Conservation (phyloP, 2,113 vertebrate genomes). For the Suricata suricatta region DNA sequence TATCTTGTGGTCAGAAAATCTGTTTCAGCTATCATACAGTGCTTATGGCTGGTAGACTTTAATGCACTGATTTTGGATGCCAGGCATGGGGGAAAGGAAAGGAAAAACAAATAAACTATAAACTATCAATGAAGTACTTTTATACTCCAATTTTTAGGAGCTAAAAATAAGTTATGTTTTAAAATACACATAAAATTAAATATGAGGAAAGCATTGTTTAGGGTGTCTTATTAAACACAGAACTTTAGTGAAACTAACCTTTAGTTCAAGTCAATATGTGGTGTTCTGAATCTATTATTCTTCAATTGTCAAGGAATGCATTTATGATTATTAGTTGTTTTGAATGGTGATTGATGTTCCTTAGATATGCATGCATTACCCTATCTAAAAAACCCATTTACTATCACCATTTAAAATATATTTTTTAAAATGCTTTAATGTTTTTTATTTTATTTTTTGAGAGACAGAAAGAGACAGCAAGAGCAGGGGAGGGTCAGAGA, state of each 20-base stretch:
- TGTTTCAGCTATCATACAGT: not conserved
- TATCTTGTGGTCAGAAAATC: not conserved
- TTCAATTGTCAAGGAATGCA: not conserved
- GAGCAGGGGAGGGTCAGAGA: no score
- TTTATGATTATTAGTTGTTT: not conserved
- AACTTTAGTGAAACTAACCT: conserved; percentile 17
- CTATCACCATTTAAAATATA: not conserved
- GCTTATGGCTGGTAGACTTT: not conserved
- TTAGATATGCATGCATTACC: not conserved
- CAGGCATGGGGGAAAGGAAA: not conserved
- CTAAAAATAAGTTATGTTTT: not conserved
- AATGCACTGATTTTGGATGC: not conserved
- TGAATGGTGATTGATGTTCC: not conserved
- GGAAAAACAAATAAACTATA: not conserved
- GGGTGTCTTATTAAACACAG: not conserved
- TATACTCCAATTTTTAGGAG: not conserved
- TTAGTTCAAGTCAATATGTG: not conserved
- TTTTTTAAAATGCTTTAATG: not conserved
- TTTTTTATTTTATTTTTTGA: no score
- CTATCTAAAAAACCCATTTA: not conserved
- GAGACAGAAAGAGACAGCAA: no score
- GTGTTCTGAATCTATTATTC: not conserved
- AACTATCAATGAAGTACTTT: not conserved
- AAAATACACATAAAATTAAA: not conserved
- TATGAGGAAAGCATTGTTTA: not conserved